Conservation (phyloP, 2,113 vertebrate genomes). For the Dolichallabes microphthalmus region DNA sequence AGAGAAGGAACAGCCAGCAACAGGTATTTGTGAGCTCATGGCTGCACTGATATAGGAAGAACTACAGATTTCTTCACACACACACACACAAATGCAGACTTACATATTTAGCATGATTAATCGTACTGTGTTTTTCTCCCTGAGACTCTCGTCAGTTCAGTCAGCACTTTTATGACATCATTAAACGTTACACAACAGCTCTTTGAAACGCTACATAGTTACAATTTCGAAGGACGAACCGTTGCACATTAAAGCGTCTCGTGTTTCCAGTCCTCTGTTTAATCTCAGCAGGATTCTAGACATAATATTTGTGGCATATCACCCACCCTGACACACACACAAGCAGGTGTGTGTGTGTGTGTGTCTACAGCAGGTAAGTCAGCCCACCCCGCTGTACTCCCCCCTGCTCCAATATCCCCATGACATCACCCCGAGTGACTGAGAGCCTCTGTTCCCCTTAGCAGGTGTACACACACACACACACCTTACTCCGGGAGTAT, state of each 20-base stretch:
- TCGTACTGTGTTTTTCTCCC: neutral
- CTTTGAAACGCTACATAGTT: neutral
- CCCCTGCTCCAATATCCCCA: slow-evolving; percentile 24
- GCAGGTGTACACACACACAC: neutral
- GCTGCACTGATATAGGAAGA: neutral
- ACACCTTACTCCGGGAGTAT: neutral
- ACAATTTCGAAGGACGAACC: neutral
- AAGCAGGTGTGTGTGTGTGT: neutral
- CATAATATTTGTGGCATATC: neutral
- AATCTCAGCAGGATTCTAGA: neutral
- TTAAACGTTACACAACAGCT: neutral
- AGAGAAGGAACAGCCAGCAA: slow-evolving; percentile 67
- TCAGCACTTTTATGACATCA: neutral
- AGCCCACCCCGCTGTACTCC: neutral
- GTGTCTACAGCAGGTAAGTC: slow-evolving; percentile 9
- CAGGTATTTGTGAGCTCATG: slow-evolving; percentile 68
- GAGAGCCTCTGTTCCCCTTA: slow-evolving; percentile 19
- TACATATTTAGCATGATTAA: too few species aligned
- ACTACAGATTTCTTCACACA: slow-evolving; percentile 5
- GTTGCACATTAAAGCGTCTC: neutral
- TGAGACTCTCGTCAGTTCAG: neutral
- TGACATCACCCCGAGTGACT: slow-evolving; percentile 34
- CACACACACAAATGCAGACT: neutral
- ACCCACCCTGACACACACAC: neutral
- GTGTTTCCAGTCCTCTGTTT: neutral